These are phyloP conservation scores for Nephrocerus scutellatus DNA, from an alignment of 2,888 invertebrate species.

Conservation along the genomic window DNA sequence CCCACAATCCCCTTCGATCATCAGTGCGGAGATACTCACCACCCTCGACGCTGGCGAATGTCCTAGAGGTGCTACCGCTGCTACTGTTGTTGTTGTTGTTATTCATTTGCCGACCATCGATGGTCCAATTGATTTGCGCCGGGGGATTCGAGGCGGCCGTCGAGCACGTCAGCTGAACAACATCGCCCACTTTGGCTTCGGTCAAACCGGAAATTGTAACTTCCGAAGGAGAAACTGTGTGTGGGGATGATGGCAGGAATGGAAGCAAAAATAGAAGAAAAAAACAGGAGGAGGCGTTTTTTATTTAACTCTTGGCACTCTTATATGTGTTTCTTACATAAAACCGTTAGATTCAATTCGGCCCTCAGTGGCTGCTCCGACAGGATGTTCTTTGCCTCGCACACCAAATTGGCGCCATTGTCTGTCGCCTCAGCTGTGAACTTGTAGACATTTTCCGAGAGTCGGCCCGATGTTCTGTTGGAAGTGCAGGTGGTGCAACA, in stretches of 20 bases:
- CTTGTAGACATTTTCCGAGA: slow-evolving; percentile 42
- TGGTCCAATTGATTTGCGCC: slow-evolving; percentile 40
- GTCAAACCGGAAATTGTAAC: slow-evolving; percentile 36
- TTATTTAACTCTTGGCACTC: no score
- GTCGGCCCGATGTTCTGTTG: slow-evolving; percentile 38
- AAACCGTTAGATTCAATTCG: slow-evolving; percentile 37
- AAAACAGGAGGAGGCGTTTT: neutral
- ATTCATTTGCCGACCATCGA: slow-evolving; percentile 38
- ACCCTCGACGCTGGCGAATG: slow-evolving; percentile 28
- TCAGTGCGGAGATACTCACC: no score
- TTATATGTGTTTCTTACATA: slow-evolving; percentile 36
- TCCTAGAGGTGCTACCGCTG: slow-evolving; percentile 33
- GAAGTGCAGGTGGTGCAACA: no score
- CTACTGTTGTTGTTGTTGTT: no score
- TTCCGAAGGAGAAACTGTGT: slow-evolving; percentile 37
- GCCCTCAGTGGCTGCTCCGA: slow-evolving; percentile 36
- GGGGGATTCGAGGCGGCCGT: slow-evolving; percentile 42
- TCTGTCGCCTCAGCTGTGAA: slow-evolving; percentile 36
- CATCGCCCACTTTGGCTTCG: slow-evolving; percentile 37
- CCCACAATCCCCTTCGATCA: no score
- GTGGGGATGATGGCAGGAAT: slow-evolving; percentile 1
- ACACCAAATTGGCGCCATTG: slow-evolving; percentile 37
- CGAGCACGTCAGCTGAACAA: slow-evolving; percentile 33
- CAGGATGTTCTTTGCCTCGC: slow-evolving; percentile 41
- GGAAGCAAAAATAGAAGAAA: neutral